A percentile compares a stretch with the other conserved stretches of the same genome.
phyloP scores from a whole-genome alignment of 2,113 vertebrate species.

The Phalacrocorax aristotelis region DNA sequence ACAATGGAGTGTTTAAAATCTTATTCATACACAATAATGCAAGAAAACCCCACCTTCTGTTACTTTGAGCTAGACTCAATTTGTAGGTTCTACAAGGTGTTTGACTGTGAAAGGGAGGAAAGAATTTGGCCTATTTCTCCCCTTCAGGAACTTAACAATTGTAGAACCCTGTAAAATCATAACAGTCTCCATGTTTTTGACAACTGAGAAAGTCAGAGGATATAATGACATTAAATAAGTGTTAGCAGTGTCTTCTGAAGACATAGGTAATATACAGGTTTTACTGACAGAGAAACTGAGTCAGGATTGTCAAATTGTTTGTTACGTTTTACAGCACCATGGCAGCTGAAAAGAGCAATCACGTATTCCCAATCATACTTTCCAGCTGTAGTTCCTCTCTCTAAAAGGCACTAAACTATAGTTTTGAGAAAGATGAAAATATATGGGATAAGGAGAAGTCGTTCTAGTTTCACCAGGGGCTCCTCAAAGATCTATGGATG shows the following conservation, averaged over 20 bases:
- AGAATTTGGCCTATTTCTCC: neutral
- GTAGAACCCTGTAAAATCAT: neutral
- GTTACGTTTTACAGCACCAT: neutral
- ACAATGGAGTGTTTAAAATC: neutral
- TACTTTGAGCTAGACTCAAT: neutral
- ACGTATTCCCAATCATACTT: neutral
- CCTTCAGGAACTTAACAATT: neutral
- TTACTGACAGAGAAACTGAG: neutral
- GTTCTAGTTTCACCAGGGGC: neutral
- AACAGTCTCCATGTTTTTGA: neutral
- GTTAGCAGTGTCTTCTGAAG: neutral
- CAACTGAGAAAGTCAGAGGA: neutral
- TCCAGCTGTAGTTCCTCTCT: neutral
- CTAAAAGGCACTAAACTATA: neutral
- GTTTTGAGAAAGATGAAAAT: constrained; percentile 27
- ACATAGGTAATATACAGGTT: neutral
- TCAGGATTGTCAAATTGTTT: neutral
- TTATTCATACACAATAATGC: neutral
- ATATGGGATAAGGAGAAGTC: neutral
- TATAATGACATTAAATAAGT: neutral
- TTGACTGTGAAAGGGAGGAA: neutral
- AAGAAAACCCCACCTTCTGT: neutral
- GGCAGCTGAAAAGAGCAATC: neutral
- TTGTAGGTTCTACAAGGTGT: neutral
- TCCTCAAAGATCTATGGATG: neutral